Base-by-base conservation (phyloP, 2,113 vertebrate species). In the Melanerpes formicivorus region DNA sequence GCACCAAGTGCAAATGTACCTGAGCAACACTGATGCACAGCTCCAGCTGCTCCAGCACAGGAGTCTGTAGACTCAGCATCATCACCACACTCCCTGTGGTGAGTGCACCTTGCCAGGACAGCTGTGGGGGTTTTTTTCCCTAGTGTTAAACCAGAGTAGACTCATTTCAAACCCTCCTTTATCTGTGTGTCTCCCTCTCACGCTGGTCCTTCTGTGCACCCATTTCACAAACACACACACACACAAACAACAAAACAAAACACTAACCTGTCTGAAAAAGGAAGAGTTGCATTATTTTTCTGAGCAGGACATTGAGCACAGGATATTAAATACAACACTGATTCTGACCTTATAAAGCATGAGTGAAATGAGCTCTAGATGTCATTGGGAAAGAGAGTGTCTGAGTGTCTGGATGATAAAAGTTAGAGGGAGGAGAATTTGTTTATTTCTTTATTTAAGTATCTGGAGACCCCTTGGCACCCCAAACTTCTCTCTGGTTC, bases 301-400 rank as follows among this genome's bases (percentile, higher is more conserved):
- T 62, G 64, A 93, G 77, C 34, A 67, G 29, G 29, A 75, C 62
- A 42, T 52, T 69, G 50, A 80, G 67, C 70, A 90, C 70, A 90
- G 93, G 90, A 89, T 93, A 94, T 94, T 96, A 94, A 95, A 92
- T 19, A 71, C 71, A 84, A 26, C 23, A 18, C 46, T 77, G 66
- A 81, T 63, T 84, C 58, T 87, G 78, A 88, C 71, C 50, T 90
- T 88, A 32, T 26, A 54, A 81, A 81, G 37, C 32, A 44, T 3
- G 29, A 84, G 40, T 79, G 50, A 73, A 87, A 84, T 12, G n/a
- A 84, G 67, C 26, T 72, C 14, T 5, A 46, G 37, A 18, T 69
- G 80, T 75, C 56, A 26, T n/a, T 48, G 64, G 32, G 58, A 44
- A 88, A 56, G 27, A 75, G 15, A 72, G 14, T 44, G 42, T 44